phyloP scores from a whole-genome alignment of 2,888 invertebrate genomes.

The Ophion ellenae region DNA sequence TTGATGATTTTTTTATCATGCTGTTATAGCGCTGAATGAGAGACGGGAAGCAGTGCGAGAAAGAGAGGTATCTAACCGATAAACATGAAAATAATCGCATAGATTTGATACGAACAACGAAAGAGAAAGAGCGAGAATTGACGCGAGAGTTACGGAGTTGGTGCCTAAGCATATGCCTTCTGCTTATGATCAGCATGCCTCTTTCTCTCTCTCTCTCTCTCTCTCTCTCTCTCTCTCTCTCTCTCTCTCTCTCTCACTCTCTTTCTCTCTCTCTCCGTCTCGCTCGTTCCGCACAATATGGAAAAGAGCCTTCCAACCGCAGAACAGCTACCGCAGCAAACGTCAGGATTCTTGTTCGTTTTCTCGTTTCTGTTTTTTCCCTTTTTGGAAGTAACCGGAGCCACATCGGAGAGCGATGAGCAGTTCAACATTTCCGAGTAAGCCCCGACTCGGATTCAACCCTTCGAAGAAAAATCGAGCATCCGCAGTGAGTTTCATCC shows the following conservation, averaged over 20 bases:
- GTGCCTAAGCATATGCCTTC: constrained; percentile 36
- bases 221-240: not conserved
- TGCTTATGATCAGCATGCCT: constrained; percentile 58
- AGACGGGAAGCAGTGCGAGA: constrained; percentile 4
- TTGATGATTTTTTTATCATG: constrained; percentile 58
- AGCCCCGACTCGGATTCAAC: constrained; percentile 8
- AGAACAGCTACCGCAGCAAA: constrained; percentile 55
- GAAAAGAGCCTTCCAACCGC: constrained; percentile 52
- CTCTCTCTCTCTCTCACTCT: constrained; percentile 1
- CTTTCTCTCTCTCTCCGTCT: constrained; percentile 3
- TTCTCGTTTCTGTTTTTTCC: constrained; percentile 31
- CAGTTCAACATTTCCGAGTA: constrained; percentile 32
- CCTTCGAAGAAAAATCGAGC: constrained; percentile 11
- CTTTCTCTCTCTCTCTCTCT: not conserved
- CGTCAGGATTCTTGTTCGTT: constrained; percentile 46
- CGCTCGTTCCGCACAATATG: constrained; percentile 10
- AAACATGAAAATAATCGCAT: constrained; percentile 64
- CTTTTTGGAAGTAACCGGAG: constrained; percentile 36
- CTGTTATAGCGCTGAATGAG: constrained; percentile 7
- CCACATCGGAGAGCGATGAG: constrained; percentile 7
- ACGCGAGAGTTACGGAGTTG: not conserved
- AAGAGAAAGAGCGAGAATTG: not conserved
- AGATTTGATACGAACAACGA: constrained; percentile 14
- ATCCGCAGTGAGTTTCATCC: not conserved
- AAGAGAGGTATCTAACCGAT: constrained; percentile 15